phyloP scores from a whole-genome alignment of 2,113 vertebrate genomes.

The Zingel zingel region DNA sequence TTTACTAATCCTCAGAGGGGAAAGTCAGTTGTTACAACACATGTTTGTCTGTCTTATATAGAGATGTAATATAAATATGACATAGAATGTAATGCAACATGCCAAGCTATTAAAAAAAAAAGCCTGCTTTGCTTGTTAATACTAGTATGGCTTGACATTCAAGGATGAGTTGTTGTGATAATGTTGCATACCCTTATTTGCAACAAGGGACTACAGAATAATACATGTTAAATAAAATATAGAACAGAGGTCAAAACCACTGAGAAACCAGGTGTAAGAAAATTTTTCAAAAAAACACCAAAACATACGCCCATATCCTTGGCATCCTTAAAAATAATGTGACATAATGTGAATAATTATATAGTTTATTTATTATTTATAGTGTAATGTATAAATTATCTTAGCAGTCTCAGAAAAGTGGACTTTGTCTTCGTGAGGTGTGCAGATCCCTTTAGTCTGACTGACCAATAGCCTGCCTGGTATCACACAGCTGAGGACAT shows the following conservation, averaged over 20 bases:
- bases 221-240: neutral
- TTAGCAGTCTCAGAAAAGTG: neutral
- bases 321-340: neutral
- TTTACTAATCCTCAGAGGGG: too few relatives aligned
- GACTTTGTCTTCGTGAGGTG: constrained; percentile 41
- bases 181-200: neutral
- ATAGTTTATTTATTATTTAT: neutral
- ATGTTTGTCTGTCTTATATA: too few relatives aligned
- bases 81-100: too few relatives aligned
- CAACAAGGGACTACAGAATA: neutral
- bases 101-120: neutral
- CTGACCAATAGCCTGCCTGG: constrained; percentile 41
- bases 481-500: constrained; percentile 17
- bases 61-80: too few relatives aligned
- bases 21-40: too few relatives aligned
- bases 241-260: neutral
- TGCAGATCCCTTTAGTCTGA: constrained; percentile 11
- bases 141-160: too few relatives aligned
- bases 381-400: constrained; percentile 3
- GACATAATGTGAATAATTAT: too few relatives aligned
- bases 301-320: neutral
- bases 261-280: too few relatives aligned
- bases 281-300: neutral
- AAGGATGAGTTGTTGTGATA: neutral
- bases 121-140: neutral